A percentile compares a stretch with the other conserved stretches of the same genome.
phyloP scores from a whole-genome alignment of 2,888 invertebrate species.

The Oeneis ivallda region DNA sequence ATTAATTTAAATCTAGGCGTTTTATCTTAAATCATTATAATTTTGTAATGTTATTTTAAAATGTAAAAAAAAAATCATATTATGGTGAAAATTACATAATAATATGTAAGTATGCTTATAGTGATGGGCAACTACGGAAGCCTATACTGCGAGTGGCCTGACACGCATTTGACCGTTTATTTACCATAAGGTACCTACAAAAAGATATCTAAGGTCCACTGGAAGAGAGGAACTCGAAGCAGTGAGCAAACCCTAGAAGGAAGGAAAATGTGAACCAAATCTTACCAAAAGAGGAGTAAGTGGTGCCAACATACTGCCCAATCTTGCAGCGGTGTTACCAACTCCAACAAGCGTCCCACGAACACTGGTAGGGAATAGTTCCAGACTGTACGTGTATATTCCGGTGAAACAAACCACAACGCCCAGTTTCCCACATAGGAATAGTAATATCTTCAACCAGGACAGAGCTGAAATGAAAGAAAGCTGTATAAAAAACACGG shows the following conservation, averaged over 20 bases:
- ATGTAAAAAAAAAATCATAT: too few relatives aligned
- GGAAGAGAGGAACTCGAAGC: neutral
- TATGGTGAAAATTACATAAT: too few relatives aligned
- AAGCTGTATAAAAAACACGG: constrained; percentile 39
- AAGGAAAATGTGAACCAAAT: neutral
- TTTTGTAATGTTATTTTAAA: too few relatives aligned
- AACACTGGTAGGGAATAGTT: constrained; percentile 67
- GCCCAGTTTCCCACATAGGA: constrained; percentile 60
- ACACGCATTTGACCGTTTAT: too few relatives aligned
- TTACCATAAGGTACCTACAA: too few relatives aligned
- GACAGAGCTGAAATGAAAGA: constrained; percentile 53
- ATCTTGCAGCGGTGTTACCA: constrained; percentile 63
- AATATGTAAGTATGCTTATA: too few relatives aligned
- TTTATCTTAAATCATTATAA: too few relatives aligned
- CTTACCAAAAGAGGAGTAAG: constrained; percentile 66
- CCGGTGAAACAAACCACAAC: constrained; percentile 67
- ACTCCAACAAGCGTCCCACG: constrained; percentile 64
- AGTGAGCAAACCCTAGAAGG: too few relatives aligned
- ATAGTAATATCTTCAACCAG: constrained; percentile 63
- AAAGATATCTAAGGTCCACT: too few relatives aligned
- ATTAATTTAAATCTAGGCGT: too few relatives aligned
- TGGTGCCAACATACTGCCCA: constrained; percentile 67
- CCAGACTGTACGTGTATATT: constrained; percentile 65
- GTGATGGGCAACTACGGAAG: too few relatives aligned
- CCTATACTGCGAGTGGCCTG: too few relatives aligned